Evolutionary conservation across 2,888 invertebrate species (phyloP).

Genomic region (Zaprionus obscuricornis): DNA sequence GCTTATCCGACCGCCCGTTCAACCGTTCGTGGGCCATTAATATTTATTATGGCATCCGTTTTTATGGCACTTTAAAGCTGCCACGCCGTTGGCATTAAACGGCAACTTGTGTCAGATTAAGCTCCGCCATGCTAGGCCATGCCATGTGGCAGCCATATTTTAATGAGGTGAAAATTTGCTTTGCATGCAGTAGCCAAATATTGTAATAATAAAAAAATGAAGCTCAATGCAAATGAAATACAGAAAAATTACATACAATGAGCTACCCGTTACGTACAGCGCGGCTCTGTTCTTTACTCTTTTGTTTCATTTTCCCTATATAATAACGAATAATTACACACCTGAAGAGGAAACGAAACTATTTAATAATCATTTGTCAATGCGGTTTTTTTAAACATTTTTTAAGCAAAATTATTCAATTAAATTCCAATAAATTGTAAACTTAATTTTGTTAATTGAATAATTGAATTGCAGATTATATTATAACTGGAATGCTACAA

Average conservation of each 20-base stretch:
- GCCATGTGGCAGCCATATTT: conserved; percentile 27
- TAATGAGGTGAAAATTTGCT: conserved; percentile 46
- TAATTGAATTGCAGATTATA: no score
- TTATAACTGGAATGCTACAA: no score
- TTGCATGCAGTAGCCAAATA: conserved; percentile 11
- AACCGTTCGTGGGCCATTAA: conserved; percentile 50
- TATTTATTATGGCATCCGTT: conserved; percentile 63
- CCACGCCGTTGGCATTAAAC: conserved; percentile 47
- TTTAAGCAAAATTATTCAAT: neutral
- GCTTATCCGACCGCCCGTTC: neutral
- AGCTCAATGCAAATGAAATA: neutral
- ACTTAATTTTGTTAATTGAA: no score
- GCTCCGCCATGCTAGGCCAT: no score
- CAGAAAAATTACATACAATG: neutral
- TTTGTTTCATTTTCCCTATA: no score
- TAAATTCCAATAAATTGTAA: no score
- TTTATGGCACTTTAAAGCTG: conserved; percentile 67
- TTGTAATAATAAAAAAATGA: conserved; percentile 8
- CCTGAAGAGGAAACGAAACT: no score
- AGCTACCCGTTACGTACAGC: no score
- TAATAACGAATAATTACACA: no score
- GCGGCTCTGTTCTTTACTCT: no score
- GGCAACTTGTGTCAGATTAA: conserved; percentile 51
- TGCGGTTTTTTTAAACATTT: neutral
- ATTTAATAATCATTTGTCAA: neutral